A percentile compares a stretch with the other conserved stretches of the same genome.
phyloP scores from a whole-genome alignment of 1,140 invertebrate genomes.

The Drosophila carrolli region DNA sequence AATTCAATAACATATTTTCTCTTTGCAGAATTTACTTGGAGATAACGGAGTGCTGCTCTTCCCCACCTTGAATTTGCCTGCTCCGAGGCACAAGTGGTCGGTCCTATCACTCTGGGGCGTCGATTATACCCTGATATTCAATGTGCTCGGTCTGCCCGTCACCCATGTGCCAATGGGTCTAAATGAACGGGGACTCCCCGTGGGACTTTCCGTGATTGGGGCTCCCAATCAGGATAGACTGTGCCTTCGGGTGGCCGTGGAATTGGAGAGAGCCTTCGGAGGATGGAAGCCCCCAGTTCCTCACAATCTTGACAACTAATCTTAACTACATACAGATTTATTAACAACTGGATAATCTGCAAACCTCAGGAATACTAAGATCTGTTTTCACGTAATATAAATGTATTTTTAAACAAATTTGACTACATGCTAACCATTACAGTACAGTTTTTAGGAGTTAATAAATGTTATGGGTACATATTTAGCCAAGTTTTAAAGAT shows the following conservation, averaged over 20 bases:
- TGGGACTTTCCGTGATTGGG: slow-evolving; percentile 90
- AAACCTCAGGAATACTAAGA: neutral
- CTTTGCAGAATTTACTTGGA: slow-evolving; percentile 85
- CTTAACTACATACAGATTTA: neutral
- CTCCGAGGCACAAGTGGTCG: slow-evolving; percentile 88
- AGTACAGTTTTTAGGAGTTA: too few species aligned
- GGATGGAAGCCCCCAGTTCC: slow-evolving; percentile 88
- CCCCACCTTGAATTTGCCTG: slow-evolving; percentile 88
- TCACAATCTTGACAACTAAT: slow-evolving; percentile 19
- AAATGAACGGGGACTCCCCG: slow-evolving; percentile 87
- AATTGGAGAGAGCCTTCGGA: slow-evolving; percentile 92
- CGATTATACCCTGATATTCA: slow-evolving; percentile 90
- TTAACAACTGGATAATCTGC: neutral
- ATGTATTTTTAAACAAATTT: too few species aligned
- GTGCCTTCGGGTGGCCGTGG: slow-evolving; percentile 90
- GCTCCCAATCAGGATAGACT: slow-evolving; percentile 89
- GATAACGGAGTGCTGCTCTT: slow-evolving; percentile 91
- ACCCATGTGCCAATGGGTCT: slow-evolving; percentile 91
- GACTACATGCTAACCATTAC: too few species aligned
- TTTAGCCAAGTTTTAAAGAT: too few species aligned
- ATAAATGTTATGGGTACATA: too few species aligned
- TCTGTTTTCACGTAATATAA: neutral
- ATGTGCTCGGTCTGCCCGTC: slow-evolving; percentile 90
- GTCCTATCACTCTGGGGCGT: slow-evolving; percentile 87
- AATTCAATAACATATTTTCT: neutral